phyloP scores from a whole-genome alignment of 2,888 invertebrate species.

The Podotricha telesiphe region DNA sequence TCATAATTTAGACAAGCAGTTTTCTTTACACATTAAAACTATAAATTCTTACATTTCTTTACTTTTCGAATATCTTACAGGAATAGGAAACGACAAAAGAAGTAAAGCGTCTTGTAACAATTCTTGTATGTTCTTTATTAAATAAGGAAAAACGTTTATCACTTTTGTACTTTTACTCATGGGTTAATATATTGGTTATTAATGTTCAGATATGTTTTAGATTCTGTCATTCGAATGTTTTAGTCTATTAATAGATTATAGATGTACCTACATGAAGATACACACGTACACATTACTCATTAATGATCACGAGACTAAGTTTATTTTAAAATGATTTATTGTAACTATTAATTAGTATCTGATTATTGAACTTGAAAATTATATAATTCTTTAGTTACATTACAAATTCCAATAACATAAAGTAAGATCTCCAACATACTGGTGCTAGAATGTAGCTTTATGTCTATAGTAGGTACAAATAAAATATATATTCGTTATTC shows the following conservation, averaged over 20 bases:
- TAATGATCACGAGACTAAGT: slow-evolving; percentile 15
- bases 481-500: too few relatives aligned
- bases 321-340: slow-evolving; percentile 5
- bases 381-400: background rate
- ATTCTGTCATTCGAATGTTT: slow-evolving; percentile 1
- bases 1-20: background rate
- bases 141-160: background rate
- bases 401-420: too few relatives aligned
- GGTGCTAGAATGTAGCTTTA: too few relatives aligned
- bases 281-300: slow-evolving; percentile 12
- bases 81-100: too few relatives aligned
- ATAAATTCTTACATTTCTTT: too few relatives aligned
- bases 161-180: too few relatives aligned
- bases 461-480: too few relatives aligned
- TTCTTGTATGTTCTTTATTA: background rate
- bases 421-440: too few relatives aligned
- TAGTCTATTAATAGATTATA: slow-evolving; percentile 8
- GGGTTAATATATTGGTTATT: background rate
- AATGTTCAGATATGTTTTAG: background rate
- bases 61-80: too few relatives aligned
- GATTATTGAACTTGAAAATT: background rate
- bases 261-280: background rate
- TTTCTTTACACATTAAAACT: too few relatives aligned
- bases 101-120: background rate
- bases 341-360: background rate